A percentile compares a stretch with the other conserved stretches of the same genome.
These are phyloP conservation scores for Anarsia innoxiella DNA, from an alignment of 2,888 invertebrate species.

Conservation along the genomic window DNA sequence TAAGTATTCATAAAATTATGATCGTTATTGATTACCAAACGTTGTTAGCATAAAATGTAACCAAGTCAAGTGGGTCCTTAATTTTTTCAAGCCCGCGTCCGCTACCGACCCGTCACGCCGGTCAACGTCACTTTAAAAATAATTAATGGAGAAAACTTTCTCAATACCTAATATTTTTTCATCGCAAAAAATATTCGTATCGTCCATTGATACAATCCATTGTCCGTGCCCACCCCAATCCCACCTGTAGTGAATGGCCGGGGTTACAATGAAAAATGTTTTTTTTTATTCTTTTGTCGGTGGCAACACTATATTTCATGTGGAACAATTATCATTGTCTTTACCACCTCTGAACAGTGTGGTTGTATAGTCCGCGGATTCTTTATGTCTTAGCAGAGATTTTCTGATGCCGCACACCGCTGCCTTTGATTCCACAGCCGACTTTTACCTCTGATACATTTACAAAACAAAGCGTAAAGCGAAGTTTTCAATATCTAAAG, in stretches of 20 bases:
- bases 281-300: slow-evolving; percentile 64
- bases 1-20: neutral
- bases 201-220: slow-evolving; percentile 66
- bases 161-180: slow-evolving; percentile 45
- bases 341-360: slow-evolving; percentile 61
- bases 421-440: slow-evolving; percentile 32
- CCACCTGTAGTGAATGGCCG: slow-evolving; percentile 70
- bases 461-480: no score
- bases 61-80: neutral
- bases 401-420: slow-evolving; percentile 23
- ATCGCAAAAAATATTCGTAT: slow-evolving; percentile 47
- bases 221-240: slow-evolving; percentile 64
- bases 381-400: slow-evolving; percentile 34
- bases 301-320: slow-evolving; percentile 72
- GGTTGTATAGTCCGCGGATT: slow-evolving; percentile 39
- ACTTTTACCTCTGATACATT: no score
- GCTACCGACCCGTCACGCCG: slow-evolving; percentile 29
- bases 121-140: slow-evolving; percentile 31
- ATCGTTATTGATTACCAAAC: neutral
- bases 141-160: slow-evolving; percentile 56
- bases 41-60: neutral
- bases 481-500: no score
- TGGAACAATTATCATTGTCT: slow-evolving; percentile 75
- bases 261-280: slow-evolving; percentile 63
- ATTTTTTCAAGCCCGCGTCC: neutral